Evolutionary conservation across 2,113 vertebrate species (phyloP), one percentile per base, ranked within the genome.

Genomic region (Cephalopterus ornatus): DNA sequence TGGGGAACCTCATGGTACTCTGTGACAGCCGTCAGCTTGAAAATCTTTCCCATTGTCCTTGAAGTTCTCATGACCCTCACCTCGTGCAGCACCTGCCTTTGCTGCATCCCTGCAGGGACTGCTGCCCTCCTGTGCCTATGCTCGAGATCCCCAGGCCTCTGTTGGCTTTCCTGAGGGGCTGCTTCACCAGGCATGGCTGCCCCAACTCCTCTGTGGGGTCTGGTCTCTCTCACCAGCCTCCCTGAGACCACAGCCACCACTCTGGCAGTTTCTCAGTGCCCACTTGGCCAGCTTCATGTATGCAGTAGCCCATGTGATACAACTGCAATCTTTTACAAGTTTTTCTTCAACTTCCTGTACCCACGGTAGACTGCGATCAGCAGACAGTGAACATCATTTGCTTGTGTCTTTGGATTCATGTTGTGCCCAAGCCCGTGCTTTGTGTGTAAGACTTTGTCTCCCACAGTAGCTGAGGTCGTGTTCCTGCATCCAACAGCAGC

Each of bases 31-130:
- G 0, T 17, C 37, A 9, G 23, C 21, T 11, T 22, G 8, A 59
- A 4, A 9, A 1, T 1, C 30, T 73, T 11, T n/a, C 28, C 39
- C 22, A 12, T 1, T 19, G 23, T 53, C 63, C 24, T 65, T 33
- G 32, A 5, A 2, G 22, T 4, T 11, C 20, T 30, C 0, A 0
- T 46, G 15, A 33, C 12, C 37, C n/a, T 68, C 1, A 1, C 13
- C 9, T 14, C 19, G 10, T 0, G 0, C 21, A 44, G 10, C 15
- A 72, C 39, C 4, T 32, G 8, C 20, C 11, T 77, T 58, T 65
- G 8, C 22, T 8, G 1, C 14, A 13, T 46, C 33, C 9, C 27
- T 52, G 13, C 5, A 21, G 50, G 7, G 13, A 6, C 13, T 84
- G 63, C 13, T 0, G 1, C 17, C 13, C 23, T 82, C 14, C 6